phyloP scores from a whole-genome alignment of 2,888 invertebrate species.

The Drosophila neonasuta region DNA sequence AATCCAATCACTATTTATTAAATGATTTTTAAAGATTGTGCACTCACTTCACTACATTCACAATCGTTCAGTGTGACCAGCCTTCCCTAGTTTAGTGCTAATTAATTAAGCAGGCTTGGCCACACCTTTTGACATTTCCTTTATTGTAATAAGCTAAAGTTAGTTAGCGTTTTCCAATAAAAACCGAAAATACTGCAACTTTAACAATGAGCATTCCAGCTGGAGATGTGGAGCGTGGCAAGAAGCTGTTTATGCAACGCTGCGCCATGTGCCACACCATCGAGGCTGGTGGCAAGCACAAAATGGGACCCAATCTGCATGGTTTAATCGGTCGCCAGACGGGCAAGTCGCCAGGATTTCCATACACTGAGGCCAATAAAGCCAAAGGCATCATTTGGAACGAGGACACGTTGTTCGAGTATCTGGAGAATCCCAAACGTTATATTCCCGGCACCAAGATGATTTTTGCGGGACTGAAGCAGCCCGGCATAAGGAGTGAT shows the following conservation, averaged over 20 bases:
- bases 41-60: too few relatives aligned
- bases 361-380: slow-evolving; percentile 97
- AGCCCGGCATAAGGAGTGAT: slow-evolving; percentile 95
- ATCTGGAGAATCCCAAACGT: slow-evolving; percentile 99
- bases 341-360: slow-evolving; percentile 94
- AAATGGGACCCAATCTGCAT: slow-evolving; percentile 98
- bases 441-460: slow-evolving; percentile 99
- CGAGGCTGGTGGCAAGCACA: slow-evolving; percentile 98
- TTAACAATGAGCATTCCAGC: slow-evolving; percentile 86
- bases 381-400: slow-evolving; percentile 98
- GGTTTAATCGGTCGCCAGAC: slow-evolving; percentile 97
- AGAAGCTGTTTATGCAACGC: slow-evolving; percentile 97
- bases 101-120: neutral
- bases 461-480: slow-evolving; percentile 99
- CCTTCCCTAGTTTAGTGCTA: too few relatives aligned
- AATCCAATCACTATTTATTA: too few relatives aligned
- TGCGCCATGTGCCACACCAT: slow-evolving; percentile 99
- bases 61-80: too few relatives aligned
- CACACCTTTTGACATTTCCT: neutral
- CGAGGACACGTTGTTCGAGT: slow-evolving; percentile 96
- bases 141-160: too few relatives aligned
- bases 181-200: too few relatives aligned
- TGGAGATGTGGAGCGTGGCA: slow-evolving; percentile 98
- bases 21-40: too few relatives aligned
- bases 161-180: too few relatives aligned